A percentile compares a stretch with the other conserved stretches of the same genome.
Conservation (phyloP, 2,797 vertebrate genomes). For the Dipus sagitta region DNA sequence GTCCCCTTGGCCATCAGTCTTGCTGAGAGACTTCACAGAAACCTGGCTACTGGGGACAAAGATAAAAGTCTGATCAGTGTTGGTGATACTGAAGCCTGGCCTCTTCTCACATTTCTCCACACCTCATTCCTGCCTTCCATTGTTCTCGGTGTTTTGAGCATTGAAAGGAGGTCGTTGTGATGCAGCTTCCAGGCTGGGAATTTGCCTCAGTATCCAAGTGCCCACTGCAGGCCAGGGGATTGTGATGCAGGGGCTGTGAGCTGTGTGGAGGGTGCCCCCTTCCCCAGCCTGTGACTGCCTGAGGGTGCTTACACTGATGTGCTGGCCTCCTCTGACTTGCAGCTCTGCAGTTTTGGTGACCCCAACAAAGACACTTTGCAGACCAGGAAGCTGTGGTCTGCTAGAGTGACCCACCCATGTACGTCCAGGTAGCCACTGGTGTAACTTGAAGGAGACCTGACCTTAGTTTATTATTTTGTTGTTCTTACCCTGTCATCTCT, state of each 20-base stretch:
- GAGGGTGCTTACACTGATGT: background rate
- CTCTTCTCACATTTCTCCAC: background rate
- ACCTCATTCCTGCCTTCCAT: conserved; percentile 21
- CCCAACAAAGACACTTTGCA: background rate
- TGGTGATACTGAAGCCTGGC: background rate
- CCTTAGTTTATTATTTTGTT: background rate
- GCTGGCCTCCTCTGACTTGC: conserved; percentile 4
- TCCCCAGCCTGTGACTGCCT: background rate
- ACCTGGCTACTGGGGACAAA: conserved; percentile 48
- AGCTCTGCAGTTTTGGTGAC: background rate
- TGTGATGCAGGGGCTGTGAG: background rate
- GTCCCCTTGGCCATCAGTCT: background rate
- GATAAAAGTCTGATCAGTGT: conserved; percentile 22
- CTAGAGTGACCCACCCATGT: background rate
- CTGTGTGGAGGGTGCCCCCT: background rate
- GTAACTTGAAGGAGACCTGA: background rate
- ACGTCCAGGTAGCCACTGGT: background rate
- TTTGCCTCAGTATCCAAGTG: background rate
- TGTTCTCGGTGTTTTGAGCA: background rate
- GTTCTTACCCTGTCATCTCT: background rate
- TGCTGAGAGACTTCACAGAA: background rate
- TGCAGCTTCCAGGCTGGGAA: background rate
- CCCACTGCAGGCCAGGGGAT: background rate
- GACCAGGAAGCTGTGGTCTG: background rate
- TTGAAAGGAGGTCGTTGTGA: background rate